phyloP scores from a whole-genome alignment of 2,113 vertebrate species.

The Calidris pugnax region DNA sequence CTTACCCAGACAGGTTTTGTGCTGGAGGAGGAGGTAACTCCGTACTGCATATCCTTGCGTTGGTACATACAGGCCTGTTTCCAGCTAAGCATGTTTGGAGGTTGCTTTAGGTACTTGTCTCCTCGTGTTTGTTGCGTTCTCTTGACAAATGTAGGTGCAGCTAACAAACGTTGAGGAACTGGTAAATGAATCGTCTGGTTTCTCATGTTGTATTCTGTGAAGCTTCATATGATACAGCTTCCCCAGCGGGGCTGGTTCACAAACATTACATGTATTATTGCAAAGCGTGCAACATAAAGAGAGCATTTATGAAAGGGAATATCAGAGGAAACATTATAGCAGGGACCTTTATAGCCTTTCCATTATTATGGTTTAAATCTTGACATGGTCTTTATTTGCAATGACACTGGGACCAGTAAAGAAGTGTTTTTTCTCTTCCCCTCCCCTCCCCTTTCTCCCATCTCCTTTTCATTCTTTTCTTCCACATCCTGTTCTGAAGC shows the following conservation, averaged over 20 bases:
- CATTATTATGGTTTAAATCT: slow-evolving; percentile 80
- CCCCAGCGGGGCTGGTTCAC: slow-evolving; percentile 1
- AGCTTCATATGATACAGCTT: background rate
- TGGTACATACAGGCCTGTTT: background rate
- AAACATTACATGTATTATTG: slow-evolving; percentile 51
- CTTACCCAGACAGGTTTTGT: background rate
- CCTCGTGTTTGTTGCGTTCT: background rate
- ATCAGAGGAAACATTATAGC: slow-evolving; percentile 75
- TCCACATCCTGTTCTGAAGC: slow-evolving; percentile 71
- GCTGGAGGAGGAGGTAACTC: background rate
- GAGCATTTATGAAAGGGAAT: slow-evolving; percentile 75
- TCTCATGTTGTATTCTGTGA: background rate
- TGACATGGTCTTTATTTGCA: slow-evolving; percentile 71
- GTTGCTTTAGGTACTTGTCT: background rate
- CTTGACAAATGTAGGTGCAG: background rate
- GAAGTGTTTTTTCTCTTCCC: slow-evolving; percentile 43
- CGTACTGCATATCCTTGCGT: rapidly evolving
- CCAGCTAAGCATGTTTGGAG: background rate
- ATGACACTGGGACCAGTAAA: slow-evolving; percentile 70
- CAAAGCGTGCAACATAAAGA: slow-evolving; percentile 64
- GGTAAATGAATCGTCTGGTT: background rate
- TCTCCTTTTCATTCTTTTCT: slow-evolving; percentile 59
- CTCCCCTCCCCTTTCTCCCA: slow-evolving; percentile 55
- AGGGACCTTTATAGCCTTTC: slow-evolving; percentile 76
- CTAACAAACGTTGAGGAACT: background rate